These are phyloP conservation scores for Ephydatia muelleri DNA, from an alignment of 37 sponge, comb jelly and placozoan species.

Conservation along the genomic window DNA sequence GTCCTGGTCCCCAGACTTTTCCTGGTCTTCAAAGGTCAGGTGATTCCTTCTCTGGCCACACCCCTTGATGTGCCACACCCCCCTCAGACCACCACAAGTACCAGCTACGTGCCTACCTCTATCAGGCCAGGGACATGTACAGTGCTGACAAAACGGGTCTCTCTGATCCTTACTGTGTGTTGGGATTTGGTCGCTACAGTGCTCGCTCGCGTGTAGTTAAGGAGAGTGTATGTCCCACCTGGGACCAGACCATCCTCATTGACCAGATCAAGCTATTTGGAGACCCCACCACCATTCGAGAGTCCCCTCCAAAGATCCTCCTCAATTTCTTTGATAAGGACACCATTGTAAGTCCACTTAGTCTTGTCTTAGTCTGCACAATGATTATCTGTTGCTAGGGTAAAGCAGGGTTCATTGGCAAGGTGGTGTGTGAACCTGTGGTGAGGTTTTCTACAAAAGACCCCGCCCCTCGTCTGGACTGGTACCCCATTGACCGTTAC, in stretches of 20 bases:
- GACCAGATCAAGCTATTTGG: constrained; percentile 89
- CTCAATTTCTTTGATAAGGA: constrained; percentile 97
- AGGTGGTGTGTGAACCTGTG: constrained; percentile 42
- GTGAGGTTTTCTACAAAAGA: constrained; percentile 64
- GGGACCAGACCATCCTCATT: constrained; percentile 96
- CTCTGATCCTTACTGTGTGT: constrained; percentile 90
- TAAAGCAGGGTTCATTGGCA: constrained; percentile 87
- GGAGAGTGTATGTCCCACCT: constrained; percentile 94
- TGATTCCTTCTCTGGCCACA: background rate
- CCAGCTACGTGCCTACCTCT: constrained; percentile 95
- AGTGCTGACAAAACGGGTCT: constrained; percentile 92
- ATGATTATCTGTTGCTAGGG: constrained; percentile 58
- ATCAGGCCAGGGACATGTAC: constrained; percentile 95
- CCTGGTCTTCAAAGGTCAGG: constrained; percentile 71
- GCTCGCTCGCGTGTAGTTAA: constrained; percentile 65
- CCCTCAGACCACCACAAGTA: constrained; percentile 79
- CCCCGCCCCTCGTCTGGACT: constrained; percentile 75
- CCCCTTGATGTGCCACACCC: constrained; percentile 5
- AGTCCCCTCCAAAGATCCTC: constrained; percentile 72
- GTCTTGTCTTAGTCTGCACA: background rate
- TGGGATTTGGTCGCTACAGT: constrained; percentile 80
- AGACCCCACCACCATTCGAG: constrained; percentile 55
- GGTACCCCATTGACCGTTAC: constrained; percentile 74
- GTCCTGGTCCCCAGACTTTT: constrained; percentile 91
- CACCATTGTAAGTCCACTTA: constrained; percentile 64